A percentile compares a stretch with the other conserved stretches of the same genome.
phyloP scores from a whole-genome alignment of 1,140 invertebrate species.

The Neodiprion pinetum region DNA sequence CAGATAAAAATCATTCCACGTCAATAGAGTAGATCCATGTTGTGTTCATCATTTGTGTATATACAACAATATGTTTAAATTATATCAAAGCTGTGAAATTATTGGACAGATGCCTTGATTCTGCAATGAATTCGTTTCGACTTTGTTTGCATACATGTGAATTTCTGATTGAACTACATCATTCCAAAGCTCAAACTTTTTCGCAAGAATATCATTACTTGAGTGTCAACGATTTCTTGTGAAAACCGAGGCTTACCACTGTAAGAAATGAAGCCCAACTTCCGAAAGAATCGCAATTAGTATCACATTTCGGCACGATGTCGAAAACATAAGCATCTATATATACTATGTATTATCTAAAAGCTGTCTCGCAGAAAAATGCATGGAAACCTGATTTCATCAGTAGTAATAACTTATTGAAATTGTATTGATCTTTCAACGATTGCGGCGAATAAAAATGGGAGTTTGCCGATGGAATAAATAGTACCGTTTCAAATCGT shows the following conservation, averaged over 20 bases:
- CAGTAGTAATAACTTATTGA: background rate
- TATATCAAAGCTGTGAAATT: background rate
- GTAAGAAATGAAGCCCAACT: background rate
- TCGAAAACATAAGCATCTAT: background rate
- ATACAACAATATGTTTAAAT: background rate
- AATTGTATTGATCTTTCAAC: background rate
- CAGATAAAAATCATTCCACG: background rate
- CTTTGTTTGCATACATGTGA: background rate
- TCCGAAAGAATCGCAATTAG: background rate
- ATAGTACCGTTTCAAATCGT: background rate
- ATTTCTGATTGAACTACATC: background rate
- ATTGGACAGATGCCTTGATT: background rate
- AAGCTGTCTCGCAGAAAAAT: background rate
- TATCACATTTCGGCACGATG: background rate
- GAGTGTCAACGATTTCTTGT: background rate
- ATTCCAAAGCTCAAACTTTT: background rate
- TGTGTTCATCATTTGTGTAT: too few relatives aligned
- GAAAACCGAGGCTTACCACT: background rate
- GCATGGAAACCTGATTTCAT: background rate
- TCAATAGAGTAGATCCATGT: background rate
- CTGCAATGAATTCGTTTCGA: background rate
- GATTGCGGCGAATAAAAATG: background rate
- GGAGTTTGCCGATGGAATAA: background rate
- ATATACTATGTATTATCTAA: background rate
- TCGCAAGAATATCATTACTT: background rate